phyloP scores from a whole-genome alignment of 2,797 vertebrate species.

The Delichon dasypus region DNA sequence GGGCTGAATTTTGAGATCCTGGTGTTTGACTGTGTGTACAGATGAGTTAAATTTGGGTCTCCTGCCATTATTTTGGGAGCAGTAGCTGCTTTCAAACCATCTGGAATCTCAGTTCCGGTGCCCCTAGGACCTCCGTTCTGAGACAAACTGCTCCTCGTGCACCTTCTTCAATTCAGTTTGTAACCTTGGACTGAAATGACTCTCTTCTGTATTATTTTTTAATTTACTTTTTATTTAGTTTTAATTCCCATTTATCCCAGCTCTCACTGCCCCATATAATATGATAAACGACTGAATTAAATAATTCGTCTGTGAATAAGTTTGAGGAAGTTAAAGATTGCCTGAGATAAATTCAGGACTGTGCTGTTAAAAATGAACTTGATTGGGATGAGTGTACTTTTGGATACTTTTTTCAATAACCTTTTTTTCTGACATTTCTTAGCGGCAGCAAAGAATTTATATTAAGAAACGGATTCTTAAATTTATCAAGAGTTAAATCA shows the following conservation, averaged over 20 bases:
- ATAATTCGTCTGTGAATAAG: not conserved
- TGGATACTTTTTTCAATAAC: not conserved
- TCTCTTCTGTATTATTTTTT: not conserved
- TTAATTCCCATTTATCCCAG: not conserved
- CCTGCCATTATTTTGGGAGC: not conserved
- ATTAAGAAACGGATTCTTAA: not conserved
- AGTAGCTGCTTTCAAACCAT: not conserved
- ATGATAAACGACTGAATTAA: not conserved
- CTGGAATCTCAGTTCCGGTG: not conserved
- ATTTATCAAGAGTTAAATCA: not conserved
- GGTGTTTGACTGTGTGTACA: accelerated
- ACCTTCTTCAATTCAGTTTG: not conserved
- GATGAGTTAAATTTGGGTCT: not conserved
- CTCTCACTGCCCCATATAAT: not conserved
- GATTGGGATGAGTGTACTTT: not conserved
- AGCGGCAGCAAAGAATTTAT: not conserved
- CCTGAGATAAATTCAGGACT: not conserved
- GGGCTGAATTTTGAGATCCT: not conserved
- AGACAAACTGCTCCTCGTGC: not conserved
- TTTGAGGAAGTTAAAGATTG: not conserved
- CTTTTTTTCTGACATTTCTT: not conserved
- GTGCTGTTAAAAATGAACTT: not conserved
- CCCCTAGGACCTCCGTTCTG: not conserved
- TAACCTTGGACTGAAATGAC: not conserved
- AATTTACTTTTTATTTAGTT: not conserved